Percentiles rank a stretch among this genome's conserved stretches.
phyloP scores from a whole-genome alignment of 1,140 invertebrate genomes.

The Anastrepha ludens region DNA sequence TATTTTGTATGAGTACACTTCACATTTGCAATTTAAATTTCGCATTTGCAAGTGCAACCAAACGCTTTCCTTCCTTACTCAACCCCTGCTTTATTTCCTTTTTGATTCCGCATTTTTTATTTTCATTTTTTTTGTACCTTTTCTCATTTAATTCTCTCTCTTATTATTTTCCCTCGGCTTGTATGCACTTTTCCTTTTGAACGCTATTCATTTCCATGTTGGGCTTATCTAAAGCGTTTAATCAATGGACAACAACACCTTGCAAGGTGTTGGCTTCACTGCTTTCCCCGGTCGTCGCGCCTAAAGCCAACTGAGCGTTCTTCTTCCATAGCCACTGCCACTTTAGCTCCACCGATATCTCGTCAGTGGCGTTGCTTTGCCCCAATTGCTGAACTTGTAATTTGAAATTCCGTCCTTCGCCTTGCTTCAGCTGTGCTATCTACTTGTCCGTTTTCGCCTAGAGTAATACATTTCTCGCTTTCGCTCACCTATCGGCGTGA shows the following conservation, averaged over 20 bases:
- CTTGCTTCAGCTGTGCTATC: not conserved
- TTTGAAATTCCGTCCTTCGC: conserved; percentile 1
- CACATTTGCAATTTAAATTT: conserved; percentile 49
- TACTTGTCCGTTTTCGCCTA: not conserved
- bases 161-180: not conserved
- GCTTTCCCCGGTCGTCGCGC: not conserved
- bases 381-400: conserved; percentile 12
- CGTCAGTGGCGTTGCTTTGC: not conserved
- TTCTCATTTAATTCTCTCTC: not conserved
- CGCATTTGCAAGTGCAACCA: conserved; percentile 25
- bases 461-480: conserved; percentile 46
- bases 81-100: conserved; percentile 22
- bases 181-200: conserved; percentile 9
- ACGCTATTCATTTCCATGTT: conserved; percentile 39
- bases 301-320: not conserved
- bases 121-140: not conserved
- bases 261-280: conserved; percentile 36
- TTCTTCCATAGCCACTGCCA: not conserved
- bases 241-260: conserved; percentile 37
- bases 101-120: not conserved
- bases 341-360: not conserved
- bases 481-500: conserved; percentile 54
- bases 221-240: conserved; percentile 35
- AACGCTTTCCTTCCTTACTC: conserved; percentile 15
- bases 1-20: not conserved